A percentile compares a stretch with the other conserved stretches of the same genome.
These are phyloP conservation scores for Vicugna pacos DNA, from an alignment of 2,113 vertebrate genomes.

Conservation along the genomic window DNA sequence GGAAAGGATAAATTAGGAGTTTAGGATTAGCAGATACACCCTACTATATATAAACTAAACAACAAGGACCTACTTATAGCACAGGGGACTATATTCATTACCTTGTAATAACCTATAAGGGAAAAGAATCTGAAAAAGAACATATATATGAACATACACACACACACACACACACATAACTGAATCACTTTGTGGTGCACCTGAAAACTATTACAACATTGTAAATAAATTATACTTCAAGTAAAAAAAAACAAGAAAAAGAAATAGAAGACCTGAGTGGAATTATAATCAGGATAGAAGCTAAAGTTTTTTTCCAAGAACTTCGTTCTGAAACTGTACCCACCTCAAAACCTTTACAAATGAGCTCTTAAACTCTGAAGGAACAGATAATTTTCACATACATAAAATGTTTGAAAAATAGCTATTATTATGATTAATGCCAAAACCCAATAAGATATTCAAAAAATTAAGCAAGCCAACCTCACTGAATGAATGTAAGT, in stretches of 20 bases:
- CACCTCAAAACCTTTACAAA: neutral
- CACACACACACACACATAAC: too few relatives aligned
- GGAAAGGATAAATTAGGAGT: too few relatives aligned
- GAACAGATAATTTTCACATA: neutral
- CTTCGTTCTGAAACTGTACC: neutral
- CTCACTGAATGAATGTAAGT: neutral
- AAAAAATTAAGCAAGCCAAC: neutral
- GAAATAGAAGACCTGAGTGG: neutral
- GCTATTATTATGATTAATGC: neutral
- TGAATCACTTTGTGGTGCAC: too few relatives aligned
- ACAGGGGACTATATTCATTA: too few relatives aligned
- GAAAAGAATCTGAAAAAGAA: too few relatives aligned
- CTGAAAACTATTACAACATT: too few relatives aligned
- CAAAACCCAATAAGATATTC: neutral
- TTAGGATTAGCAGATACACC: too few relatives aligned
- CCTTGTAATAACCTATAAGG: too few relatives aligned
- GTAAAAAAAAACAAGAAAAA: neutral
- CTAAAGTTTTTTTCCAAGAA: neutral
- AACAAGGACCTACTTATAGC: too few relatives aligned
- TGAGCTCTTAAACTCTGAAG: neutral
- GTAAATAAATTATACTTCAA: too few relatives aligned
- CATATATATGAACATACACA: too few relatives aligned
- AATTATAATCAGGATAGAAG: constrained; percentile 9
- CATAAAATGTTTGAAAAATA: neutral
- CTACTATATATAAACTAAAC: too few relatives aligned